Percentiles rank a stretch among this genome's conserved stretches.
Conservation (phyloP, 2,888 invertebrate species). For the Noctua comes region DNA sequence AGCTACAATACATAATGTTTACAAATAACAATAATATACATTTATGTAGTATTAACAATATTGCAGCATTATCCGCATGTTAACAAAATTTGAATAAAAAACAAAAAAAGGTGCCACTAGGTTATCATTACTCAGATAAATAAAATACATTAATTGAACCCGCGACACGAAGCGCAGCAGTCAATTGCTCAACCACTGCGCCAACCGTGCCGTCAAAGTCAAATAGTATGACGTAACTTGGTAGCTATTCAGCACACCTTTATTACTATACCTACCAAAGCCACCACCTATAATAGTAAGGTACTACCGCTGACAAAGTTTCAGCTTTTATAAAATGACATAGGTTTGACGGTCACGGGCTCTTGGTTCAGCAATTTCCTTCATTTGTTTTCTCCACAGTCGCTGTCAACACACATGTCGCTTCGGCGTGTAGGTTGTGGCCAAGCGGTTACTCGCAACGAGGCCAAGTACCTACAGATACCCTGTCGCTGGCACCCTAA, state of each 20-base stretch:
- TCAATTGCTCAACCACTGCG: no score
- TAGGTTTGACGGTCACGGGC: not conserved
- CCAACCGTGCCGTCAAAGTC: no score
- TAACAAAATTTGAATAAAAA: no score
- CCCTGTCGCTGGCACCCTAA: constrained; percentile 36
- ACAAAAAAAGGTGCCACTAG: no score
- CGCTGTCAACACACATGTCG: not conserved
- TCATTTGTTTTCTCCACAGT: not conserved
- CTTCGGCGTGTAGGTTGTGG: not conserved
- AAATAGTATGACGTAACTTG: not conserved
- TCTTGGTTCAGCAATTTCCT: not conserved
- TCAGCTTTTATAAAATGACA: not conserved
- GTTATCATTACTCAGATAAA: no score
- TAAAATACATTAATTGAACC: no score
- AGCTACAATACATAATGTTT: no score
- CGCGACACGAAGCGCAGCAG: no score
- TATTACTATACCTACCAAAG: not conserved
- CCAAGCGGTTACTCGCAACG: not conserved
- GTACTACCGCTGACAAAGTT: not conserved
- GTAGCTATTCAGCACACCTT: not conserved
- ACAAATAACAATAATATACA: no score
- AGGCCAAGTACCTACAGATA: constrained; percentile 34
- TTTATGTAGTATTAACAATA: no score
- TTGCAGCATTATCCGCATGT: no score
- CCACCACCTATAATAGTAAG: not conserved